Percentiles rank a stretch among this genome's conserved stretches.
phyloP scores from a whole-genome alignment of 2,113 vertebrate genomes.

The Mormyrus lacerda region DNA sequence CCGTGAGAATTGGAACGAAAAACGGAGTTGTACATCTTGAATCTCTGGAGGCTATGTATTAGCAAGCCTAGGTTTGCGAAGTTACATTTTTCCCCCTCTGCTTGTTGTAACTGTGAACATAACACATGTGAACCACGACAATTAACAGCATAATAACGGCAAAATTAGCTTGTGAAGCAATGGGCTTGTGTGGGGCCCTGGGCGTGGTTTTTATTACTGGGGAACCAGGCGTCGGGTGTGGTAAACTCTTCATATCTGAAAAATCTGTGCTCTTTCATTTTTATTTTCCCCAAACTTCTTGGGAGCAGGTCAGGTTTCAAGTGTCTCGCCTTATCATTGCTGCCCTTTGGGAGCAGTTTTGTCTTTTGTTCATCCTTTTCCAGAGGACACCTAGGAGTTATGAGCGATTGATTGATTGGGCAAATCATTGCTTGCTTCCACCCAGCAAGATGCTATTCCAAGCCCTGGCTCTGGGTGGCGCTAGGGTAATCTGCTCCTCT shows the following conservation, averaged over 20 bases:
- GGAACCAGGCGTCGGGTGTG: conserved; percentile 27
- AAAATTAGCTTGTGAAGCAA: not conserved
- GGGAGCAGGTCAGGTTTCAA: not conserved
- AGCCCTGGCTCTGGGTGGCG: not conserved
- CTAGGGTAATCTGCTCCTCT: not conserved
- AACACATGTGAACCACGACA: not conserved
- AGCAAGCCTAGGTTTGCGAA: not conserved
- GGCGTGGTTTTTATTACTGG: not conserved
- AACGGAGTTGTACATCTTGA: not conserved
- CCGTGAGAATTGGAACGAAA: not conserved
- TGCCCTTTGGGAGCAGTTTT: not conserved
- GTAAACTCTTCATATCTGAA: conserved; percentile 31
- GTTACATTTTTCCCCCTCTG: not conserved
- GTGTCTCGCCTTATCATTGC: not conserved
- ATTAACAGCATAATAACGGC: not conserved
- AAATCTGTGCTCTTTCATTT: not conserved
- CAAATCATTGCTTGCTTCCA: not conserved
- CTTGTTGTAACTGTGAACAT: not conserved
- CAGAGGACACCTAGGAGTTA: not conserved
- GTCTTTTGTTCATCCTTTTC: not conserved
- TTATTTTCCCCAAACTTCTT: not conserved
- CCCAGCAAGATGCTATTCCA: not conserved
- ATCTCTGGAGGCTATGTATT: not conserved
- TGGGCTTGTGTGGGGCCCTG: not conserved
- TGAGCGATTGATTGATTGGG: not conserved